Evolutionary conservation across 2,888 invertebrate genomes (phyloP).

Genomic region (Drosophila mimica): DNA sequence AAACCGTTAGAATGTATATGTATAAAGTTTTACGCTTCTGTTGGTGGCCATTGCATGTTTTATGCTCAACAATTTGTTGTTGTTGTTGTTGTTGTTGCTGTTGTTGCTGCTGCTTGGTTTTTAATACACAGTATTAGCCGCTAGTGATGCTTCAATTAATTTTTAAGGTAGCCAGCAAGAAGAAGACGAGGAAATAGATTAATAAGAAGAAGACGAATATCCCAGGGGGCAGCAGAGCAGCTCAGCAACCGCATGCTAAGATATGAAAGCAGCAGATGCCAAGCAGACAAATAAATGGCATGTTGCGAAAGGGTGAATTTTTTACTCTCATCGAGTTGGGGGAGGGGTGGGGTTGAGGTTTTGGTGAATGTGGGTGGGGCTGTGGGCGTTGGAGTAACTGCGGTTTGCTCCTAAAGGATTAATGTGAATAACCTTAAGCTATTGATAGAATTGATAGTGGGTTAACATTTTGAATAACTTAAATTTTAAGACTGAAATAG

Average conservation of each 20-base stretch:
- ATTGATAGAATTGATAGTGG: constrained; percentile 7
- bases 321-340: constrained; percentile 65
- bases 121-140: constrained; percentile 74
- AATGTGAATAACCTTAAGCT: constrained; percentile 29
- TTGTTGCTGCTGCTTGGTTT: constrained; percentile 41
- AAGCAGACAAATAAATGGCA: constrained; percentile 76
- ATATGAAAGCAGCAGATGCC: constrained; percentile 73
- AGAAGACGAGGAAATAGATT: constrained; percentile 12
- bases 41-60: constrained; percentile 56
- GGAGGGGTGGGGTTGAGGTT: background rate
- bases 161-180: constrained; percentile 64
- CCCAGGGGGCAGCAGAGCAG: background rate
- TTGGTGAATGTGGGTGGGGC: background rate
- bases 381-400: constrained; percentile 15
- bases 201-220: background rate
- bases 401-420: constrained; percentile 13
- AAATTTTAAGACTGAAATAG: background rate
- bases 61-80: constrained; percentile 56
- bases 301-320: constrained; percentile 77
- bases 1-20: constrained; percentile 14
- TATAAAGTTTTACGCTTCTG: constrained; percentile 47
- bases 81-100: constrained; percentile 21
- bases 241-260: constrained; percentile 65
- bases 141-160: constrained; percentile 81
- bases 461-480: background rate